These are phyloP conservation scores for Hiodon tergisus DNA, from an alignment of 2,113 vertebrate species.

Conservation along the genomic window DNA sequence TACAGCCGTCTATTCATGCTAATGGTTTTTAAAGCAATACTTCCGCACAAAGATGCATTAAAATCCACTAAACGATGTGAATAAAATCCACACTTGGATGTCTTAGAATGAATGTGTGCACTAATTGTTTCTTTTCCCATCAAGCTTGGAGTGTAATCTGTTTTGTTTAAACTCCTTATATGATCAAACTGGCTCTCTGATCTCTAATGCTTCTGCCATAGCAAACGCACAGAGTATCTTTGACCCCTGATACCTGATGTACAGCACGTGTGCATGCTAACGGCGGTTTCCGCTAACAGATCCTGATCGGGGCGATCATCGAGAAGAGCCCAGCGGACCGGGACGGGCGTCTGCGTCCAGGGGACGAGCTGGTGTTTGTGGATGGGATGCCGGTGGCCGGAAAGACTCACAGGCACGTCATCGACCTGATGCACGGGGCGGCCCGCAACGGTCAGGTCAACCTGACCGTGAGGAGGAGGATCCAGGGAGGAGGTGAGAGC, in stretches of 20 bases:
- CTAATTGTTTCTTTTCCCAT: no score
- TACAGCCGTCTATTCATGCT: constrained; percentile 43
- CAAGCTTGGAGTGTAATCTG: not conserved
- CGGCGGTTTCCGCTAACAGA: constrained; percentile 58
- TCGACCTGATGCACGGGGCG: constrained; percentile 94
- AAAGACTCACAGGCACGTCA: constrained; percentile 94
- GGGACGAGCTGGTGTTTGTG: constrained; percentile 89
- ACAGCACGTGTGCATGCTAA: constrained; percentile 5
- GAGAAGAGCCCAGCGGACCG: constrained; percentile 93
- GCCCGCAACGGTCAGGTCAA: constrained; percentile 91
- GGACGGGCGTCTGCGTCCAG: constrained; percentile 89
- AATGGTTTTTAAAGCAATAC: not conserved
- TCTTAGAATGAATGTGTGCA: no score
- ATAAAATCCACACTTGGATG: no score
- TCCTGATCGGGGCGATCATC: constrained; percentile 93
- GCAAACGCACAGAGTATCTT: not conserved
- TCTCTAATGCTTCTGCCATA: no score
- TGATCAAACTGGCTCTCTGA: no score
- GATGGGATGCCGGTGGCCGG: constrained; percentile 90
- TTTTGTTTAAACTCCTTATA: not conserved
- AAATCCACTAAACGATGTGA: no score
- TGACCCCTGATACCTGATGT: not conserved
- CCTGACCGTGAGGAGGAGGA: constrained; percentile 87
- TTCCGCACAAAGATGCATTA: no score
- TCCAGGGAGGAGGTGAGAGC: constrained; percentile 70